These are phyloP conservation scores for Rhinogobius similis DNA, from an alignment of 2,113 vertebrate genomes.

Conservation along the genomic window DNA sequence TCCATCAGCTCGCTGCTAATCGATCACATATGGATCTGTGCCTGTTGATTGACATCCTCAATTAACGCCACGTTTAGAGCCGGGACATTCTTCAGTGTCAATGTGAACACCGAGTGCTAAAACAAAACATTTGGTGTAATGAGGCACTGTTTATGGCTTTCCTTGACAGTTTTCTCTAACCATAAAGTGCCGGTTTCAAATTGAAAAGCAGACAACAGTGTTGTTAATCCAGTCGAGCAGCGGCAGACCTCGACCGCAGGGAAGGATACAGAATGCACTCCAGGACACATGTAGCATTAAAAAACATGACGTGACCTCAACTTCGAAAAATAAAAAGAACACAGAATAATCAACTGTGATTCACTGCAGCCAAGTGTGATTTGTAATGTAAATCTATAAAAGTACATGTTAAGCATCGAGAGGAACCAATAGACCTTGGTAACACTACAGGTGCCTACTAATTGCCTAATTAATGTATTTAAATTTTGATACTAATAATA, in stretches of 20 bases:
- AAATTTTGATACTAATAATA: too few species aligned
- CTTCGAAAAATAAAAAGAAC: background rate
- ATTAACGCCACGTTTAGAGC: constrained; percentile 29
- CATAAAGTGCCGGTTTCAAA: constrained; percentile 49
- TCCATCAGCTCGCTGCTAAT: constrained; percentile 10
- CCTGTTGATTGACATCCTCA: constrained; percentile 33
- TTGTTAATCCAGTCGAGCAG: constrained; percentile 25
- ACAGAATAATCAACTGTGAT: background rate
- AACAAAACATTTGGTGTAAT: constrained; percentile 46
- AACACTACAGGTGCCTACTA: too few species aligned
- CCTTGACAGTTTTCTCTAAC: constrained; percentile 31
- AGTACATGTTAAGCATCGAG: too few species aligned
- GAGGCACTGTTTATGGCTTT: constrained; percentile 39
- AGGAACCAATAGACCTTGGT: too few species aligned
- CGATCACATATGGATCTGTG: constrained; percentile 20
- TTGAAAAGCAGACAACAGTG: constrained; percentile 57
- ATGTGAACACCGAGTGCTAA: constrained; percentile 34
- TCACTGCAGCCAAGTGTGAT: background rate
- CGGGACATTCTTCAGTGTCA: constrained; percentile 13
- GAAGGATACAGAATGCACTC: constrained; percentile 54
- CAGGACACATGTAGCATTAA: constrained; percentile 39
- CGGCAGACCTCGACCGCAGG: constrained; percentile 14
- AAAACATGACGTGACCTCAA: constrained; percentile 5
- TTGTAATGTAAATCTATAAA: background rate
- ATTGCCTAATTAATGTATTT: too few species aligned